Base-by-base conservation (phyloP, 1,140 invertebrate species). In the Drosophila equinoxialis region DNA sequence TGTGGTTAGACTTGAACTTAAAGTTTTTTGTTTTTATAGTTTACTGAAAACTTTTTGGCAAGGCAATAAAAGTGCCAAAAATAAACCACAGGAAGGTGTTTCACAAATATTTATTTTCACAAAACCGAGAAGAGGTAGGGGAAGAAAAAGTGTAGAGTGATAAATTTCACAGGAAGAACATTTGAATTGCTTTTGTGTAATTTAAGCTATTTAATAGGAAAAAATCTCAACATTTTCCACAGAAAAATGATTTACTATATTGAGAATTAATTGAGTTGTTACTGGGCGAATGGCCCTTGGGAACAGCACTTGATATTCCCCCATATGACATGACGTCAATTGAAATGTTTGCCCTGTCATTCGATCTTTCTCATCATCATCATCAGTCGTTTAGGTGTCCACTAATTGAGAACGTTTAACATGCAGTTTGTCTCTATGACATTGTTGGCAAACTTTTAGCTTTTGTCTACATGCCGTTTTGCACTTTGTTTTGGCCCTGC, bases 351-450 rank as follows among this genome's bases (percentile, higher is more conserved):
- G 70, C 62, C 58, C 20, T 65, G 61, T 73, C 83, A 73, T 73
- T 72, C 68, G 59, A 73, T 81, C 75, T 68, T 71, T 60, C 66
- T 72, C 59, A 74, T 65, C 59, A 65, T 55, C 33, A 39, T 45
- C 23, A 39, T 45, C 41, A 41, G 81, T 42, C 63, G 60, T 72
- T 79, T 63, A 65, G 69, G 63, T 85, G 71, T 45, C 69, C 79
- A 74, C 83, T 86, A 87, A 86, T 86, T 86, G 83, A 70, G 76
- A 87, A 68, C 67, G 76, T 83, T 79, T 86, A 71, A 51, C 68
- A 82, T 79, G 51, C 77, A 71, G 70, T 65, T 68, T 37, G 17
- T 51, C 26, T 67, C 11, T 3, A 26, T 68, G 57, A 62, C 69
- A 73, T 72, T 82, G 37, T 39, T 86, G 75, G 51, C 71, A 77